Percentiles rank a stretch among this genome's conserved stretches.
Evolutionary conservation across 2,113 vertebrate species (phyloP).

Genomic region (Taurulus bubalis): DNA sequence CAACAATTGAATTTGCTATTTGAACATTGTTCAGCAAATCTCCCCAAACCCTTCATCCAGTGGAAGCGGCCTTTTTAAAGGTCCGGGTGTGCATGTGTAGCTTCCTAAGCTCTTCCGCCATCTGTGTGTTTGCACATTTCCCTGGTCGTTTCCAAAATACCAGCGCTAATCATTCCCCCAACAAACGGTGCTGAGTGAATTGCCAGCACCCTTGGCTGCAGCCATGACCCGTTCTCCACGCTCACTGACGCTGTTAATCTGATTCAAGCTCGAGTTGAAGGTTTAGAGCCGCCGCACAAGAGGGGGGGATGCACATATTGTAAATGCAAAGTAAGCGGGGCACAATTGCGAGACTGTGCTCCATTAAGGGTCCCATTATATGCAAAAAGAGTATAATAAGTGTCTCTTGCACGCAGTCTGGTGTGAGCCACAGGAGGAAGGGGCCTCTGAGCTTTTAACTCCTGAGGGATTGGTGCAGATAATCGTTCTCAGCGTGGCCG

Average conservation of each 20-base stretch:
- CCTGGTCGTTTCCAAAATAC: background rate
- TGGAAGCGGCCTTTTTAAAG: background rate
- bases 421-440: background rate
- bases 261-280: background rate
- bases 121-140: background rate
- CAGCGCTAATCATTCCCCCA: background rate
- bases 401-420: background rate
- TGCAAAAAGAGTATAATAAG: background rate
- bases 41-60: background rate
- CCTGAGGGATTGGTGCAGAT: conserved; percentile 50
- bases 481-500: conserved; percentile 38
- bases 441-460: conserved; percentile 45
- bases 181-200: background rate
- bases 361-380: background rate
- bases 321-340: background rate
- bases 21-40: background rate
- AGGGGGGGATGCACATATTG: background rate
- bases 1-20: background rate
- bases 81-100: background rate
- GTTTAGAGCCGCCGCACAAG: background rate
- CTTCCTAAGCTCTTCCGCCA: background rate
- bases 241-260: conserved; percentile 53
- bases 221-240: conserved; percentile 11
- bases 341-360: background rate
- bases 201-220: conserved; percentile 29